Evolutionary conservation across 2,113 vertebrate genomes (phyloP).

Genomic region (Ciconia stormi): DNA sequence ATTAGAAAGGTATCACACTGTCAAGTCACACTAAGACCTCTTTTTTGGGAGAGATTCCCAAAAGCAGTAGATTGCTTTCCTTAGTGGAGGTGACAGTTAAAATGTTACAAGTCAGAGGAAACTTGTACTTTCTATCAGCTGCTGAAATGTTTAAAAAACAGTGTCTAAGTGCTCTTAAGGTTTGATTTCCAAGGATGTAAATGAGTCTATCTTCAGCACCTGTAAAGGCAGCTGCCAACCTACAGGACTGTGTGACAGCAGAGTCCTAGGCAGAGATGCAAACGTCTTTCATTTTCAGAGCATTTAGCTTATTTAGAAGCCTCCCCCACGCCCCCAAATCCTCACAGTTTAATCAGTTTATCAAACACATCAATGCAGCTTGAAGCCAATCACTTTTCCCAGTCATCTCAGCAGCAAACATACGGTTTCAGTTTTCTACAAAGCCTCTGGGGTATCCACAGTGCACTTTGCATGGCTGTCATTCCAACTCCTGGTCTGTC

Average conservation of each 20-base stretch:
- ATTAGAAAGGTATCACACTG: neutral
- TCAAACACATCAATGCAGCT: neutral
- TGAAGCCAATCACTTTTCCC: neutral
- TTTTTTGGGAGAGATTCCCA: neutral
- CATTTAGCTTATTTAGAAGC: neutral
- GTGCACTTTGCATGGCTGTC: neutral
- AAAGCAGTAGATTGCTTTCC: neutral
- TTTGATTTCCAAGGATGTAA: neutral
- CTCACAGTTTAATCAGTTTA: conserved; percentile 4
- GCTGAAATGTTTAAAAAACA: neutral
- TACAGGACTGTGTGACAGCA: neutral
- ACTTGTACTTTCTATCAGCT: neutral
- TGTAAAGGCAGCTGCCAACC: neutral
- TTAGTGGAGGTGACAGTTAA: neutral
- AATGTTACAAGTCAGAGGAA: neutral
- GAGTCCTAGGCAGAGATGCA: neutral
- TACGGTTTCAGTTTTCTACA: neutral
- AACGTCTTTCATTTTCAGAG: neutral
- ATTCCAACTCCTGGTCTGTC: neutral
- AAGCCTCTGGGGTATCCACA: neutral
- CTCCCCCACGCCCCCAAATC: neutral
- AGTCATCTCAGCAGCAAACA: neutral
- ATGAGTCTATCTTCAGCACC: neutral
- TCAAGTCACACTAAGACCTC: neutral
- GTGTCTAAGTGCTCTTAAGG: neutral